Evolutionary conservation across 2,113 vertebrate species (phyloP).

Genomic region (Eretmochelys imbricata): DNA sequence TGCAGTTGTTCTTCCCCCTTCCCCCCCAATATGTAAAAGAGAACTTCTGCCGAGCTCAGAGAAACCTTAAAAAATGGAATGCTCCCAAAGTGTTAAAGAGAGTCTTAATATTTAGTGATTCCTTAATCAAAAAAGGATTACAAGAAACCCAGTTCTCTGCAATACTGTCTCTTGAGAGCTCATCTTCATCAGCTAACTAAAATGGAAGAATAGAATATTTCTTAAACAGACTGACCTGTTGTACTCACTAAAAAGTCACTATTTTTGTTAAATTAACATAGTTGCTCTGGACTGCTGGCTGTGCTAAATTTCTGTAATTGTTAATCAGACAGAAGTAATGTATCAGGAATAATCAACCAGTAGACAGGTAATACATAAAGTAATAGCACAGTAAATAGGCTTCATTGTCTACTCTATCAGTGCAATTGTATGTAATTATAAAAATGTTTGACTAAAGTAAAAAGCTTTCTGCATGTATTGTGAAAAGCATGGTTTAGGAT

Average conservation of each 20-base stretch:
- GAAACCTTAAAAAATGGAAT: rapidly evolving
- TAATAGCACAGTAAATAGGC: too few relatives aligned
- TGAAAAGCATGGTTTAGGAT: not conserved
- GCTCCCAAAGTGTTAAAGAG: rapidly evolving
- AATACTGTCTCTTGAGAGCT: rapidly evolving
- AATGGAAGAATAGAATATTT: rapidly evolving
- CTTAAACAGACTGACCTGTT: not conserved
- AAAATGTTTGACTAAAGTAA: not conserved
- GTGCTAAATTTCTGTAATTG: not conserved
- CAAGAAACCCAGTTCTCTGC: not conserved
- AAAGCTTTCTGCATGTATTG: not conserved
- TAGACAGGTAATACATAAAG: not conserved
- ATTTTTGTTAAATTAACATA: not conserved
- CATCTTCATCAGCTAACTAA: not conserved
- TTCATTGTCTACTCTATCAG: not conserved
- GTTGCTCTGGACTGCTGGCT: not conserved
- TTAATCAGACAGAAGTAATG: not conserved
- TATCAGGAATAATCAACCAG: not conserved
- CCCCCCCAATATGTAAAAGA: rapidly evolving
- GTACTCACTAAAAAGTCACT: not conserved
- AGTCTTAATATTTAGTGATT: rapidly evolving
- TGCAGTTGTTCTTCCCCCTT: rapidly evolving
- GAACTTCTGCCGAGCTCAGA: not conserved
- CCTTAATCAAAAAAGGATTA: not conserved
- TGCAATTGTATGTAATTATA: not conserved